Evolutionary conservation across 2,888 invertebrate genomes (phyloP).

Genomic region (Mallateleia sp.): DNA sequence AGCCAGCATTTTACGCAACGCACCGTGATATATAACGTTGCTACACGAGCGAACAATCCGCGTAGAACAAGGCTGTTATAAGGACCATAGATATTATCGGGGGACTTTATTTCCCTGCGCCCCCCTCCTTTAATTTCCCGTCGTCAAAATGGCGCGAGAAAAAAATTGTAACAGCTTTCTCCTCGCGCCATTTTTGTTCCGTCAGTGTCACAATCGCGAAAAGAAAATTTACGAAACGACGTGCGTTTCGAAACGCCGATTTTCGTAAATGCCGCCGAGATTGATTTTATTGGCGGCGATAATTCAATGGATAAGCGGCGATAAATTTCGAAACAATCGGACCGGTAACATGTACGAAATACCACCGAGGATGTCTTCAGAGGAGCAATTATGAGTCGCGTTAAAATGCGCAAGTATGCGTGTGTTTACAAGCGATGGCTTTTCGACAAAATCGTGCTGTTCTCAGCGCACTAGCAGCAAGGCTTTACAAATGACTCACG

Average conservation of each 20-base stretch:
- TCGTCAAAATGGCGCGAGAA: constrained; percentile 10
- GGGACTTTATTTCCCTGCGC: constrained; percentile 4
- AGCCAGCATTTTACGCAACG: constrained; percentile 72
- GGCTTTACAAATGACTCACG: constrained; percentile 72
- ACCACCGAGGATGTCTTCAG: too few relatives aligned
- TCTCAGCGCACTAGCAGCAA: constrained; percentile 39
- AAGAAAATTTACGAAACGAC: neutral
- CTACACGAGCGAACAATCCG: constrained; percentile 72
- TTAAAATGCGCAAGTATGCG: neutral
- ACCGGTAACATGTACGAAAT: too few relatives aligned
- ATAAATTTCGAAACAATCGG: constrained; percentile 33
- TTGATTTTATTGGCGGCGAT: neutral
- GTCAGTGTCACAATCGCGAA: constrained; percentile 35
- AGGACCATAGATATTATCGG: constrained; percentile 59
- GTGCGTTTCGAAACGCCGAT: too few relatives aligned
- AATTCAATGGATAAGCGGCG: neutral
- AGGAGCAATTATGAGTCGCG: constrained; percentile 1
- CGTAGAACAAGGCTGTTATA: constrained; percentile 64
- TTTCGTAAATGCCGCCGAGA: too few relatives aligned
- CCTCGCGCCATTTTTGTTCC: constrained; percentile 25
- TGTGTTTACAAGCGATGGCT: constrained; percentile 36
- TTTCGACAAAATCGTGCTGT: constrained; percentile 63
- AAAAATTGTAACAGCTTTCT: constrained; percentile 26
- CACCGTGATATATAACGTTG: constrained; percentile 73
- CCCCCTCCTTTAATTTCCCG: constrained; percentile 24